Evolutionary conservation across 2,113 vertebrate genomes (phyloP), one percentile per base, ranked within the genome.

Genomic region (Thunnus maccoyii): DNA sequence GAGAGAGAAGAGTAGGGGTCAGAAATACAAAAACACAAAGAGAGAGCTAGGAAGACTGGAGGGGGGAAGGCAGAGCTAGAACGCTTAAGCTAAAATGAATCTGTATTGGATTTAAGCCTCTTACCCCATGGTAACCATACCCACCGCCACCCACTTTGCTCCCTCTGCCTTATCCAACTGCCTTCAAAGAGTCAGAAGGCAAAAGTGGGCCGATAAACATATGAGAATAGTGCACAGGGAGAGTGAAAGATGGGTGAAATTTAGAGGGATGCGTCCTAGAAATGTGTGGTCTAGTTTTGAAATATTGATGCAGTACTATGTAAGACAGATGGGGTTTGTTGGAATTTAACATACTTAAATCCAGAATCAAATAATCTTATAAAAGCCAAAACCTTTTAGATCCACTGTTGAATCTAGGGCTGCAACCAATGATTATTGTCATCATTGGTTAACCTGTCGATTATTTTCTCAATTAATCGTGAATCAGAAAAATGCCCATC

Each of bases 41-140:
- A 65, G 55, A 61, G 56, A 58, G 71, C 63, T 5, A 58, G 80
- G 18, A 27, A 61, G 50, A 25, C 58, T 57, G 83, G 30, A 63
- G 36, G 64, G 22, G 67, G 72, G 50, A 52, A 55, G 61, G 58
- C 15, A 78, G 65, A 78, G 54, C 81, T 80, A 58, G 51, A 76
- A 50, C 2, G 60, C 75, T 88, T 82, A 77, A 69, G 78, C 66
- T 82, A 78, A 78, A 83, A 86, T 82, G 64, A 87, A 80, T 86
- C 77, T 88, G 83, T 82, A 68, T 89, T 90, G 83, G 87, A 84
- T 82, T 87, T 93, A 93, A 94, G 86, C 92, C 77, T 90, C 91
- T 92, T 92, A 88, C 72, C 68, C 69, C 71, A 69, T 52, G 32
- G 68, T 76, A 78, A 80, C 86, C 68, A 83, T 82, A 76, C 52